Evolutionary conservation across 2,797 vertebrate genomes (phyloP), one percentile per base, ranked within the genome.

Genomic region (Hyperoplus lanceolatus): DNA sequence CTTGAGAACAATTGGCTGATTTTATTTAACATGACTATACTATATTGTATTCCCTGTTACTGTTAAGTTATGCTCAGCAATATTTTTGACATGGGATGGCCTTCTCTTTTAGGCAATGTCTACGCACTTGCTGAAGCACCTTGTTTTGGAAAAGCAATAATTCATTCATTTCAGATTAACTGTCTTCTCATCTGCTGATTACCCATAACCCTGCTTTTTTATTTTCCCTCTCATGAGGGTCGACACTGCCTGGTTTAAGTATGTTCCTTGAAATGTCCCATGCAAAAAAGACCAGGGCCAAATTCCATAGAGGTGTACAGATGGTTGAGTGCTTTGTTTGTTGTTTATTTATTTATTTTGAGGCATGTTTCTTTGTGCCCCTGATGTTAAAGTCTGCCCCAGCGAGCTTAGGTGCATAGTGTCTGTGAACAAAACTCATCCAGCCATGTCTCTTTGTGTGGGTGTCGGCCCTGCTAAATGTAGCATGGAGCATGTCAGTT

Each of bases 381-480:
- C 70, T 51, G 62, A 75, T 82, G 85, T 92, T 79, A 75, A 86
- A 80, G 76, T 86, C 82, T 82, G 80, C 81, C 80, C 75, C 73
- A 56, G 55, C 63, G 81, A 81, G 78, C 67, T 80, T 77, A 76
- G 75, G 71, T 90, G 68, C 79, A 29, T 29, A 80, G 63, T 80
- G 88, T 77, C 83, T 84, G 87, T 91, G 87, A 90, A 83, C 85
- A 90, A 79, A 77, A 85, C 87, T 91, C 85, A 88, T 70, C 78
- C 80, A 89, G 82, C 85, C 90, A 69, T 90, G 87, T 78, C 65
- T 56, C 84, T 89, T 64, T 86, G 68, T 83, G 85, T 88, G 75
- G 80, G 80, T 87, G 86, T 92, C 73, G 89, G 85, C 79, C 29
- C 76, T 90, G 88, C 78, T 92, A 91, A 91, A 93, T 93, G 90